Conservation (phyloP, 92 coral and sea anemone genomes). For the Metridium senile region DNA sequence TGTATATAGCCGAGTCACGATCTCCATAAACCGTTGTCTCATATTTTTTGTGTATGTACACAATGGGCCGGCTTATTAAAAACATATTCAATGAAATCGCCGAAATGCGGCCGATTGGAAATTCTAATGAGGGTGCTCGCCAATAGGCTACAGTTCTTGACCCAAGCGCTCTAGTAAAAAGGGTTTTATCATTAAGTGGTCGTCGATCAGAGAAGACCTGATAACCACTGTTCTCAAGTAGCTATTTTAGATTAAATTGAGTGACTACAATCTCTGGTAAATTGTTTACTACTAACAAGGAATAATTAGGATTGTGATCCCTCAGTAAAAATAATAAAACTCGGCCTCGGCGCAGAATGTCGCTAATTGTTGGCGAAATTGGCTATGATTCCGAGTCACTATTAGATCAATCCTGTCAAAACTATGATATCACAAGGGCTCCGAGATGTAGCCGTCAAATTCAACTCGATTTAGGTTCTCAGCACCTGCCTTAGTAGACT, state of each 20-base stretch:
- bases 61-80: constrained; percentile 91
- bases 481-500: constrained; percentile 35
- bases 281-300: constrained; percentile 70
- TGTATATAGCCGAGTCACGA: constrained; percentile 31
- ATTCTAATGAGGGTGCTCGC: constrained; percentile 64
- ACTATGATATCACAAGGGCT: constrained; percentile 39
- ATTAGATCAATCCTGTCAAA: constrained; percentile 35
- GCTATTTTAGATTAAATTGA: constrained; percentile 57
- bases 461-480: constrained; percentile 30
- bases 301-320: constrained; percentile 64
- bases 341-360: constrained; percentile 15
- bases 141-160: constrained; percentile 43
- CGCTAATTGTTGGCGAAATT: constrained; percentile 44
- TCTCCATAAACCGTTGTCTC: constrained; percentile 37
- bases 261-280: constrained; percentile 65
- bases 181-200: constrained; percentile 24
- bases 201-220: constrained; percentile 28
- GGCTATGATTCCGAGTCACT: constrained; percentile 35
- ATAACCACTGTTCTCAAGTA: constrained; percentile 34
- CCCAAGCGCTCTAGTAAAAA: constrained; percentile 13
- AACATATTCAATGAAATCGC: constrained; percentile 82
- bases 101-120: constrained; percentile 81
- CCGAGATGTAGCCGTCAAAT: constrained; percentile 39
- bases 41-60: constrained; percentile 82
- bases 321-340: constrained; percentile 24